Base-by-base conservation (phyloP, 2,888 invertebrate species). In the Nemapogon koenigi region DNA sequence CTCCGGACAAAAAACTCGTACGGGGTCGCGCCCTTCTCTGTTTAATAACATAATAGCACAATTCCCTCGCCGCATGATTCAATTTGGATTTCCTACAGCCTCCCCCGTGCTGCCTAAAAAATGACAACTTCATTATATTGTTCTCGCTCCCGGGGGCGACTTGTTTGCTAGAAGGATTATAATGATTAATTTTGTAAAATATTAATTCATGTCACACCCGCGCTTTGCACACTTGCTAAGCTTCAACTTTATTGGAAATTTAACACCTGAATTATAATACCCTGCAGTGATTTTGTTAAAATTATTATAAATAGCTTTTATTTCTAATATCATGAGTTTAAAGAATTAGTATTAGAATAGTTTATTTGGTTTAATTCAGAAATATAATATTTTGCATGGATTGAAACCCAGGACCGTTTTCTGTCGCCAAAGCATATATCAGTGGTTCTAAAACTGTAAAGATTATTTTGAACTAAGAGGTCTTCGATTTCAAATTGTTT, bases 31-130 rank as follows among this genome's bases (percentile, higher is more conserved):
- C 83, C 81, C 81, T 75, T 65, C 68, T 59, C 73, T 79, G 73
- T 80, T 83, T 82, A 82, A 83, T 83, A 81, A 83, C 82, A 83
- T 83, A 83, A 83, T 83, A 81, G 83, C 81, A 82, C 83, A 83
- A 83, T 83, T 83, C 80, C 80, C 83, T 76, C 78, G 83, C 79
- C 80, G 75, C 81, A 81, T 81, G 80, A 83, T 84, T 83, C 83
- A 83, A 83, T 84, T 83, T 83, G 78, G 83, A 83, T 83, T 83
- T 83, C 72, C 76, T 76, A 68, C 75, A 73, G 71, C 73, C 69
- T 75, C 75, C 76, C 41, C 35, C 25, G 66, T 62, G 68, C 61
- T 57, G 69, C 53, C 76, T 75, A 78, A 78, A 78, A 78, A 78
- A 78, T 78, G 76, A 78, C 78, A 78, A 78, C 76, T 78, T 78